Base-by-base conservation (phyloP, 1,140 invertebrate genomes). In the Drosophila ohnishii region DNA sequence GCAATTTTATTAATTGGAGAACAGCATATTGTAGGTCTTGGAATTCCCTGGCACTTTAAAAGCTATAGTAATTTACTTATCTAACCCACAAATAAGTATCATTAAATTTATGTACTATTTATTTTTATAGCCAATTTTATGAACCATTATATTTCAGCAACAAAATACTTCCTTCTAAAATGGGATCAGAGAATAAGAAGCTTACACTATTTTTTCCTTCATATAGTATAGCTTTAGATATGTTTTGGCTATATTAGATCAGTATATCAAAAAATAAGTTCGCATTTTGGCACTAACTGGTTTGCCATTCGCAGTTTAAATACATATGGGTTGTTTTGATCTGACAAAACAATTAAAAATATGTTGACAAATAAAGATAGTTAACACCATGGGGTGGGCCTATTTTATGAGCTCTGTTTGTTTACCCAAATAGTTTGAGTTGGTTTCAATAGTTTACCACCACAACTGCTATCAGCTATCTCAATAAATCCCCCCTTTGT, bases 1-100 rank as follows among this genome's bases (percentile, higher is more conserved):
- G 28, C 48, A 34, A 34, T 51, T 51, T 13, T 2, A 51, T 19
- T 50, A 32, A 50, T 50, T 50, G 28, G n/a, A 47, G 44, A 7
- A 28, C 14, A 48, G 14, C 9, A n/a, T n/a, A 28, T 47, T 0
- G 2, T 19, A 28, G 22, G 1, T 47, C 22, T 48, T 7, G 7
- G n/a, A 50, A 32, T 32, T 50, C 28, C n/a, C 48, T 19, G 5
- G 16, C 48, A 48, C 4, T 5, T 16, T 32, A 11, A 5, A 48
- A n/a, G 5, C 25, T 48, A 3, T 48, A 10, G 25, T 13, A 48
- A 28, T 3, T 10, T 30, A 44, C 11, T 44, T 44, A 1, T 10
- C 8, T 30, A 1, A 4, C 3, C 5, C 8, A 48, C 8, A 19
- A 6, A 22, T 22, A 22, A 45, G 7, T 13, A 22, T 44, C 4